phyloP scores from a whole-genome alignment of 1,140 invertebrate genomes.

The Aphaenogaster ashmeadi region DNA sequence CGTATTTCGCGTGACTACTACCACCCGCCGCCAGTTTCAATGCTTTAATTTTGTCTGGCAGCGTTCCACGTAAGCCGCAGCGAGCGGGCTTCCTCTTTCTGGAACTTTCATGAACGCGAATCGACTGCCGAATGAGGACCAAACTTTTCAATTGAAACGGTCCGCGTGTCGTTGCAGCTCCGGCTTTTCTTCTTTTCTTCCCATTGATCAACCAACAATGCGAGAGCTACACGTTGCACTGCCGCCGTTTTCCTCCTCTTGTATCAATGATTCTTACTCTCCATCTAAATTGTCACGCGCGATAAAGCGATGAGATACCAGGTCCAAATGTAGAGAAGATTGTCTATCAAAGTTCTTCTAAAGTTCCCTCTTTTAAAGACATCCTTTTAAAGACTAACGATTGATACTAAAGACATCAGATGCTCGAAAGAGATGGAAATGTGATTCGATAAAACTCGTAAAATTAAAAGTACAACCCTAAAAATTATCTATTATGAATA shows the following conservation, averaged over 20 bases:
- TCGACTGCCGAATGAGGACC: slow-evolving; percentile 42
- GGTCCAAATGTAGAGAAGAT: background rate
- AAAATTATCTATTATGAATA: background rate
- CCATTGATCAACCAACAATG: slow-evolving; percentile 45
- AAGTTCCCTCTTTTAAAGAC: background rate
- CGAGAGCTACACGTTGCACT: slow-evolving; percentile 3
- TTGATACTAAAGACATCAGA: background rate
- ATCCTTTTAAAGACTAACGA: background rate
- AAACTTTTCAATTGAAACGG: slow-evolving; percentile 60
- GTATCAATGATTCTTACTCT: slow-evolving; percentile 25
- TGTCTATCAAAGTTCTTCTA: background rate
- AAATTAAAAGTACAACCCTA: background rate
- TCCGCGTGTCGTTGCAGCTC: slow-evolving; percentile 2
- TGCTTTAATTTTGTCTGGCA: slow-evolving; percentile 66
- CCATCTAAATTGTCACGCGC: background rate
- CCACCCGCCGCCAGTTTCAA: slow-evolving; percentile 26
- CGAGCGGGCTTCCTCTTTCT: slow-evolving; percentile 1
- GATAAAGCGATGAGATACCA: background rate
- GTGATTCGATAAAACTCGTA: background rate
- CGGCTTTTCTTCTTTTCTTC: background rate
- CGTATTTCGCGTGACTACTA: slow-evolving; percentile 47
- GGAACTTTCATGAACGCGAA: slow-evolving; percentile 55
- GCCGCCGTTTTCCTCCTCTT: slow-evolving; percentile 22
- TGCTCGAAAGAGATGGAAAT: background rate
- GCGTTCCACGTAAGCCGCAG: slow-evolving; percentile 34